Base-by-base conservation (phyloP, 2,888 invertebrate genomes). In the Campaea margaritaria region DNA sequence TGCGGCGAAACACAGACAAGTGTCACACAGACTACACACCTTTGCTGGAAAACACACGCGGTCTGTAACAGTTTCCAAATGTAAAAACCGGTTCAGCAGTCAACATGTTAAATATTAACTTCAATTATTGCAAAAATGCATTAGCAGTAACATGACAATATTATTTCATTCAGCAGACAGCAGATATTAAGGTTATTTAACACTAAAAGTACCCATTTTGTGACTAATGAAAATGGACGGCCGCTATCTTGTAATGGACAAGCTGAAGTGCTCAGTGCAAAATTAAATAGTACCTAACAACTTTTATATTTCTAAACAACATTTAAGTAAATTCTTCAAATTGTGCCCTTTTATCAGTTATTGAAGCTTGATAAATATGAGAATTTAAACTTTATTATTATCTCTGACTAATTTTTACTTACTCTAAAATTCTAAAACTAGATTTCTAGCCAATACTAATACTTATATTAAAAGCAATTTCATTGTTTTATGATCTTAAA, bases 161-260 rank as follows among this genome's bases (percentile, higher is more conserved):
- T 21, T 3, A 21, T 21, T 21, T 21, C 2, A 21, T 21, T 3
- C 5, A 3, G 21, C n/a, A n/a, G n/a, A n/a, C n/a, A n/a, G 21
- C 21, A 21, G 21, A 8, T 21, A 43, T 43, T 21, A 43, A n/a
- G 21, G n/a, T 16, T 12, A 12, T 43, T 15, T n/a, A n/a, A n/a
- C n/a, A 16, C 12, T 5, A 46, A 7, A 10, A 16, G 11, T 53
- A 41, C 54, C 54, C 46, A 53, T 59, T 51, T 46, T 41, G 16
- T 34, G 51, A 61, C 72, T 73, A 74, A 69, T 69, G 50, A 74
- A 76, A 78, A 78, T 80, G 80, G 80, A 80, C 80, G 79, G 79
- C 69, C 67, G 74, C 71, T 71, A 68, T 54, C 31, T 28, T 57
- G 62, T 63, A 60, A 55, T 55, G 69, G 69, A 68, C 60, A 74